Evolutionary conservation across 1,140 invertebrate species (phyloP), one percentile per base, ranked within the genome.

Genomic region (Calosoma granatense): DNA sequence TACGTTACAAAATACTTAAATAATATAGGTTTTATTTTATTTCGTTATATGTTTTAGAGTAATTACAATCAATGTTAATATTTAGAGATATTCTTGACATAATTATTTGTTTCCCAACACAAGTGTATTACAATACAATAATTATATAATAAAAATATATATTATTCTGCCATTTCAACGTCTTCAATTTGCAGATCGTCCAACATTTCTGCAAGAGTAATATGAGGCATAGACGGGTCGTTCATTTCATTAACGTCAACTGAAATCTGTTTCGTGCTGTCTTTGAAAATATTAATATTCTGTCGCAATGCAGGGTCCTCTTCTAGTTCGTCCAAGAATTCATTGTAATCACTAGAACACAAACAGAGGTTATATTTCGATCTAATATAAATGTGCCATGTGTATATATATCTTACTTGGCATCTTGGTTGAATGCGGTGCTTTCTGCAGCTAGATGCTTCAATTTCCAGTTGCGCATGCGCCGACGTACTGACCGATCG

Each of bases 241-340:
- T 82, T 80, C 43, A 84, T 76, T 47, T 81, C 78, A 57, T 73
- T 62, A 21, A 74, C 70, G 68, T 90, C 86, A 23, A 88, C 81
- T 1, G 80, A 75, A 54, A 81, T 74, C 22, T 76, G 70, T 65
- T 86, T 86, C 56, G 74, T 77, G 3, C 67, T 64, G 65, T 90
- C 89, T 68, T 85, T 86, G 73, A 94, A 99, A 56, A 99, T 96
- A 67, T 98, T 97, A 30, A 99, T 80, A 69, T 96, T 88, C 65
- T 91, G 85, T 59, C 97, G 81, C 57, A 94, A 78, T 22, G 83
- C 81, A 19, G 83, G 82, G 75, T 99, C 94, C 74, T 99, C 96
- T 73, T 99, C 97, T 53, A 99, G 72, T 69, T 99, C 97, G 65
- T 98, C 92, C 70, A 98, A 79, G 75, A 99, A 99, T 63, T 97